A percentile compares a stretch with the other conserved stretches of the same genome.
These are phyloP conservation scores for Tyria jacobaeae DNA, from an alignment of 2,888 invertebrate species.

Conservation along the genomic window DNA sequence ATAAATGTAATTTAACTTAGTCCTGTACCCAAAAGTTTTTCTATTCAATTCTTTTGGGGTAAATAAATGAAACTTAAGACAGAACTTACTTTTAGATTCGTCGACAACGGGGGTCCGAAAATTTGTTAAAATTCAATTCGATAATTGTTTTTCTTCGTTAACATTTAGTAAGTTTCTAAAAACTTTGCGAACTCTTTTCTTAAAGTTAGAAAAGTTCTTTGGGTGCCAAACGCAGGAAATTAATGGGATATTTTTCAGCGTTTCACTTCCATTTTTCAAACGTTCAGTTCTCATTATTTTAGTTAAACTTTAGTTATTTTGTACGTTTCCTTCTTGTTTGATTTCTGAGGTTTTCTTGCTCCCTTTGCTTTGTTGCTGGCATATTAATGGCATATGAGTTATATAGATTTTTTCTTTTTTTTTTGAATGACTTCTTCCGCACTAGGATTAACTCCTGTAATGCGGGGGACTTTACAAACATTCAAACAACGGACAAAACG, in stretches of 20 bases:
- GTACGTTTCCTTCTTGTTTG: conserved; percentile 31
- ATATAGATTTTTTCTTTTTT: not conserved
- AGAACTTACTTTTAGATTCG: conserved; percentile 19
- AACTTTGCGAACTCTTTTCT: conserved; percentile 72
- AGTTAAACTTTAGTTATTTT: conserved; percentile 34
- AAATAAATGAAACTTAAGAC: conserved; percentile 27
- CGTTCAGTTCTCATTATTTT: conserved; percentile 52
- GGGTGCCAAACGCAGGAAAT: conserved; percentile 76
- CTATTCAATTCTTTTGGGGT: conserved; percentile 21
- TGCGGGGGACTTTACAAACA: too few species aligned
- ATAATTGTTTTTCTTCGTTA: conserved; percentile 72
- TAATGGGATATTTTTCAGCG: conserved; percentile 65
- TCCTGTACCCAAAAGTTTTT: conserved; percentile 16
- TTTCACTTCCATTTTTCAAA: conserved; percentile 61
- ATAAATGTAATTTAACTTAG: conserved; percentile 11
- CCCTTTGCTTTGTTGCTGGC: not conserved
- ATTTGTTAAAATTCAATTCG: conserved; percentile 63
- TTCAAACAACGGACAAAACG: too few species aligned
- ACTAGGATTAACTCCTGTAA: too few species aligned
- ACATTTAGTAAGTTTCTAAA: conserved; percentile 58
- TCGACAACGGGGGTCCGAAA: conserved; percentile 38
- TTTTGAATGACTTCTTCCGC: too few species aligned
- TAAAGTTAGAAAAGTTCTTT: conserved; percentile 58
- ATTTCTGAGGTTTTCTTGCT: not conserved
- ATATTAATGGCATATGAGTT: not conserved